These are phyloP conservation scores for Euleptes europaea DNA, from an alignment of 2,113 vertebrate genomes.

Conservation along the genomic window DNA sequence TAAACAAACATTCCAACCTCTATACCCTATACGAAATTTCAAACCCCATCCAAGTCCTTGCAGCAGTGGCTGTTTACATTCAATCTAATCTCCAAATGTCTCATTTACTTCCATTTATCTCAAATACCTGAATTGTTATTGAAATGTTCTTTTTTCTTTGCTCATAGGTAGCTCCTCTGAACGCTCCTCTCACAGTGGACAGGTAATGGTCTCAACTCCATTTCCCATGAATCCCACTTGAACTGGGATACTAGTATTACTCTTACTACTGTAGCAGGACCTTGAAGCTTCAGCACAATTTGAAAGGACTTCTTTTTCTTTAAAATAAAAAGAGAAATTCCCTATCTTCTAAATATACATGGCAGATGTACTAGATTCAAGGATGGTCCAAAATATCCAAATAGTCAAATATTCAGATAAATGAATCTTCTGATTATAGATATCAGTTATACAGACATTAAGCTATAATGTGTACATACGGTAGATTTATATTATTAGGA, in stretches of 20 bases:
- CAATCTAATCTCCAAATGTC: not conserved
- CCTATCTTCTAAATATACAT: not conserved
- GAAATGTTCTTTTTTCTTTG: constrained; percentile 22
- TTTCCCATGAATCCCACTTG: not conserved
- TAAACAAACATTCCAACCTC: not conserved
- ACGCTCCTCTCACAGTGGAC: constrained; percentile 32
- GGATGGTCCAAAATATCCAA: not conserved
- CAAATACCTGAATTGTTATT: not conserved
- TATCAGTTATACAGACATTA: not conserved
- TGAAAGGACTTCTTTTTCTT: not conserved
- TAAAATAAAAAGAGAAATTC: not conserved
- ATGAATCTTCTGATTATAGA: not conserved
- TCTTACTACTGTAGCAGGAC: not conserved
- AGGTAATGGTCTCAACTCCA: constrained; percentile 35
- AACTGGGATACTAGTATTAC: not conserved
- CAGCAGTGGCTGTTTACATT: not conserved
- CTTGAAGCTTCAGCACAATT: not conserved
- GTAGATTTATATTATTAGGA: not conserved
- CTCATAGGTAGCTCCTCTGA: constrained; percentile 57
- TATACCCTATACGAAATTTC: not conserved
- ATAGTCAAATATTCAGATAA: not conserved
- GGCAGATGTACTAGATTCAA: not conserved
- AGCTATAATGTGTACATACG: not conserved
- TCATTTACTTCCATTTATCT: not conserved
- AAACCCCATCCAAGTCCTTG: not conserved